These are phyloP conservation scores for Apotomis betuletana DNA, from an alignment of 2,888 invertebrate species.

Conservation along the genomic window DNA sequence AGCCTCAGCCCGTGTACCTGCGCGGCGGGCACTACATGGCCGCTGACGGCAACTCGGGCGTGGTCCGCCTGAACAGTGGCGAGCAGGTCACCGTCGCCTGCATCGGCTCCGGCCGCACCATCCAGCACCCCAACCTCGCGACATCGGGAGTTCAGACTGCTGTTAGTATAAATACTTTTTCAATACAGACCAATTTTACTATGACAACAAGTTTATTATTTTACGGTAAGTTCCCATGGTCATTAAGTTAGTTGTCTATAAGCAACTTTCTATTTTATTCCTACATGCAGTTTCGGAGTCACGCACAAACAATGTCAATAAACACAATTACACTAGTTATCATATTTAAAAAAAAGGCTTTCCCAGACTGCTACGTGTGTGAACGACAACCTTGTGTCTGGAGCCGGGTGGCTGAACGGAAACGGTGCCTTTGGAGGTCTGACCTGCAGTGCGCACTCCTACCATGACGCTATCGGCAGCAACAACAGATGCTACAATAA, in stretches of 20 bases:
- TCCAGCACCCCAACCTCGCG: conserved; percentile 63
- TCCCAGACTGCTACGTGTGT: conserved; percentile 67
- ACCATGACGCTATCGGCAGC: conserved; percentile 69
- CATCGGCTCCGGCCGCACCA: conserved; percentile 62
- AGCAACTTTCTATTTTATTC: no score
- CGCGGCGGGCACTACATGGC: conserved; percentile 63
- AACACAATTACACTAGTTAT: no score
- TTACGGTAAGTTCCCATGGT: no score
- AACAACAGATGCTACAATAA: conserved; percentile 70
- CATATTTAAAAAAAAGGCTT: background rate
- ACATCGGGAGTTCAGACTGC: conserved; percentile 54
- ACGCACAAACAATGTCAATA: no score
- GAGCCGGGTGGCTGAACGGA: conserved; percentile 66
- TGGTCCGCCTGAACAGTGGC: conserved; percentile 60
- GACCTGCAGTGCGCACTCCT: conserved; percentile 68
- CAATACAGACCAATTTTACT: no score
- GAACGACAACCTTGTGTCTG: conserved; percentile 60
- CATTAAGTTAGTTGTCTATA: no score
- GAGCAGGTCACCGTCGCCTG: conserved; percentile 68
- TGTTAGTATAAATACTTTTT: conserved; percentile 48
- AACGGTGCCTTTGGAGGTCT: conserved; percentile 68
- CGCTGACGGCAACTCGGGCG: conserved; percentile 65
- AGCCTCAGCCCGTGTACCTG: conserved; percentile 85
- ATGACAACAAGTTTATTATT: no score
- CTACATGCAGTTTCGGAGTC: no score